A percentile compares a stretch with the other conserved stretches of the same genome.
Conservation (phyloP, 1,140 invertebrate species). For the Monochamus saltuarius region DNA sequence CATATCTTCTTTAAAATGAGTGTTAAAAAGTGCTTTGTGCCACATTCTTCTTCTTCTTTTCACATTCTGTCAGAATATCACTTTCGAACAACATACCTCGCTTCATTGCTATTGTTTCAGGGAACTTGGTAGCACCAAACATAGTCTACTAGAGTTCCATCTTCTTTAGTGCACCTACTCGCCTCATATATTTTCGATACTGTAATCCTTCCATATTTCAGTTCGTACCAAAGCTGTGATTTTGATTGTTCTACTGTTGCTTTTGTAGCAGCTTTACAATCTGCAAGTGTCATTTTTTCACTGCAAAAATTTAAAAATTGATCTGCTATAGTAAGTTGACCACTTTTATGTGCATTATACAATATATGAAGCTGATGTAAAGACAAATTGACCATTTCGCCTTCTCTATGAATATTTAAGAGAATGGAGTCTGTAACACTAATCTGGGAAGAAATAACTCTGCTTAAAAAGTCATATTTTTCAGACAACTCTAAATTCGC, state of each 20-base stretch:
- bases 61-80: too few species aligned
- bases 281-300: conserved; percentile 16
- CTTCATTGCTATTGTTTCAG: conserved; percentile 2
- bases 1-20: too few species aligned
- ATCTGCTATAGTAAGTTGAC: conserved; percentile 14
- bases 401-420: conserved; percentile 14
- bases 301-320: conserved; percentile 28
- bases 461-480: conserved; percentile 1
- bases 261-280: conserved; percentile 23
- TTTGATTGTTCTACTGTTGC: conserved; percentile 31
- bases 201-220: conserved; percentile 45
- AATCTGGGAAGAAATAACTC: conserved; percentile 14
- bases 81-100: conserved; percentile 7
- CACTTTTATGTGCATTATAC: conserved; percentile 2
- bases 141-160: not conserved
- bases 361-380: conserved; percentile 28
- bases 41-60: too few species aligned
- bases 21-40: too few species aligned
- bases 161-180: conserved; percentile 6
- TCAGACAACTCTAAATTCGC: conserved; percentile 4
- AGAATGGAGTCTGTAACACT: conserved; percentile 20
- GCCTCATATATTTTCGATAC: conserved; percentile 38
- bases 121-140: conserved; percentile 1
- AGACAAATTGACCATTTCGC: conserved; percentile 26
- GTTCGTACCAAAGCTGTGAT: conserved; percentile 38